Evolutionary conservation across 2,888 invertebrate species (phyloP).

Genomic region (Hypercompe scribonia): DNA sequence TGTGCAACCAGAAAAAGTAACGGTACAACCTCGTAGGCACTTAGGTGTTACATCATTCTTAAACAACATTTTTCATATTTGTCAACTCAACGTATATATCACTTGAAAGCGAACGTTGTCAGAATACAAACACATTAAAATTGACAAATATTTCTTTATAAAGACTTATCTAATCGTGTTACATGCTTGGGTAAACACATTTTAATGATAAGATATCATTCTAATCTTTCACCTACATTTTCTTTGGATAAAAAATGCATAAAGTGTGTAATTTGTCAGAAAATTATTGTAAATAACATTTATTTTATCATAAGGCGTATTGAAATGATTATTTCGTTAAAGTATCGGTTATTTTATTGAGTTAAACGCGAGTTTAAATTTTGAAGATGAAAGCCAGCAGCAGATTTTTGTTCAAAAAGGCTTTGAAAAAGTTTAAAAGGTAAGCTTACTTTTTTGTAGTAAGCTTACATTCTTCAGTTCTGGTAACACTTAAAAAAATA

Average conservation of each 20-base stretch:
- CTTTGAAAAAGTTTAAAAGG: too few species aligned
- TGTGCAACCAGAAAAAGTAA: conserved; percentile 14
- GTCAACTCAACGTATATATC: conserved; percentile 22
- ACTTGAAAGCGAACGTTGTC: conserved; percentile 23
- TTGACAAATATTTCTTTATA: conserved; percentile 52
- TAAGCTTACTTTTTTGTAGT: too few species aligned
- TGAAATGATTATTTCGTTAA: neutral
- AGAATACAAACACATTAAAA: conserved; percentile 31
- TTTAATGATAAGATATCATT: conserved; percentile 66
- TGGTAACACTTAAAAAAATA: neutral
- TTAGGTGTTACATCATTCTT: conserved; percentile 19
- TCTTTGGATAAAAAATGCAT: conserved; percentile 28
- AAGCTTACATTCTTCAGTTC: neutral
- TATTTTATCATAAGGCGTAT: neutral
- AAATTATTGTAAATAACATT: neutral
- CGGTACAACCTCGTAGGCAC: conserved; percentile 12
- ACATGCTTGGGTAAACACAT: conserved; percentile 57
- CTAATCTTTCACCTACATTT: conserved; percentile 64
- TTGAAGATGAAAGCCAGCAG: neutral
- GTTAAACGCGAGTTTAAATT: too few species aligned
- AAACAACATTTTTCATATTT: conserved; percentile 2
- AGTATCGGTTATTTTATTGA: neutral
- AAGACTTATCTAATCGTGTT: conserved; percentile 64
- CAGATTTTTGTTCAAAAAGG: too few species aligned
- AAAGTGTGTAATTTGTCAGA: neutral